phyloP scores from a whole-genome alignment of 2,113 vertebrate genomes.

The Rafetus swinhoei region DNA sequence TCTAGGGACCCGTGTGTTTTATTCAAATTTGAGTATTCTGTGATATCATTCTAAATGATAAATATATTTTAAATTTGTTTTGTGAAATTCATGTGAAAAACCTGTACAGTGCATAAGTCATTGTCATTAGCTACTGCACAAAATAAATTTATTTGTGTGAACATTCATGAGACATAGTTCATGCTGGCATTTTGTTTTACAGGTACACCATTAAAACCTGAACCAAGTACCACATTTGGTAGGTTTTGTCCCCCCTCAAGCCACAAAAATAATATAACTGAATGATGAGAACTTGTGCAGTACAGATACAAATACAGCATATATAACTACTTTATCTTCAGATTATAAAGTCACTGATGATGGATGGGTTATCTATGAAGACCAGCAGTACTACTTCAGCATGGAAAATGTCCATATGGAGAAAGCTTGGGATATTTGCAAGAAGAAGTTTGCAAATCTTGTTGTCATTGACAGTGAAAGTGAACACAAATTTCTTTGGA shows the following conservation, averaged over 20 bases:
- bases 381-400: slow-evolving; percentile 90
- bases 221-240: slow-evolving; percentile 14
- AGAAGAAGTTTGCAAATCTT: slow-evolving; percentile 88
- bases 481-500: slow-evolving; percentile 91
- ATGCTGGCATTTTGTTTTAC: neutral
- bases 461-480: slow-evolving; percentile 83
- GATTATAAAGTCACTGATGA: slow-evolving; percentile 83
- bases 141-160: neutral
- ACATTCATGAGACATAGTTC: neutral
- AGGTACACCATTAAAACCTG: slow-evolving; percentile 44
- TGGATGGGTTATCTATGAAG: slow-evolving; percentile 88
- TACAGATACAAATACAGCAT: neutral
- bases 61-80: neutral
- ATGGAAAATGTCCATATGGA: slow-evolving; percentile 82
- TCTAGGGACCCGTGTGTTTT: fast-evolving
- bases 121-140: neutral
- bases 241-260: neutral
- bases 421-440: slow-evolving; percentile 84
- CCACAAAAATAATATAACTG: neutral
- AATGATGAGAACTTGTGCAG: neutral
- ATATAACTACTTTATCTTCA: slow-evolving; percentile 56
- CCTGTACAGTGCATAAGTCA: neutral
- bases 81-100: neutral
- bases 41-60: neutral
- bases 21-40: neutral